phyloP scores from a whole-genome alignment of 2,888 invertebrate species.

The Drosophila dives region DNA sequence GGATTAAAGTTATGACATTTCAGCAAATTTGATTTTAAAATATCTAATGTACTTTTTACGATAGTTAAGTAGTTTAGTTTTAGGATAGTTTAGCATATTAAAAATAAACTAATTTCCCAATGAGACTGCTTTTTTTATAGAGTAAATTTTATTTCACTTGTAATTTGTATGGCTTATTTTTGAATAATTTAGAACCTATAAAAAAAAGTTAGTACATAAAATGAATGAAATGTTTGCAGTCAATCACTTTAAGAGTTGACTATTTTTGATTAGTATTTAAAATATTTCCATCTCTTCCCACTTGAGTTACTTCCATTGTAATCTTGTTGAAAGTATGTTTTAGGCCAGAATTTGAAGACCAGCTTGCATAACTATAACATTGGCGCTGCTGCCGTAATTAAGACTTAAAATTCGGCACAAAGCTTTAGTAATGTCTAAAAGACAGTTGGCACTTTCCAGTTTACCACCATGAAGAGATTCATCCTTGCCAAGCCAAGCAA shows the following conservation, averaged over 20 bases:
- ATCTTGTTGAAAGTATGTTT: not conserved
- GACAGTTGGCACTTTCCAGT: constrained; percentile 35
- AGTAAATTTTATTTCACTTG: not conserved
- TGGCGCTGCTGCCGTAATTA: constrained; percentile 11
- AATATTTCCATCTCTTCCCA: not conserved
- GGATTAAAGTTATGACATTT: not conserved
- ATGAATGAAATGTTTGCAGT: not conserved
- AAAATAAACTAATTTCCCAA: not conserved
- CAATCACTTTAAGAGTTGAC: not conserved
- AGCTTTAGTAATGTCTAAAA: constrained; percentile 28
- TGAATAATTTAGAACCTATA: not conserved
- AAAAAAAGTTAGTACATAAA: not conserved
- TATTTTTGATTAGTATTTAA: not conserved
- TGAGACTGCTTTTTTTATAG: not conserved
- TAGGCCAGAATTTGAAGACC: constrained; percentile 2
- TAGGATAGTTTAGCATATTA: not conserved
- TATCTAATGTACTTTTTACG: not conserved
- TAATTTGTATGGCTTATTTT: not conserved
- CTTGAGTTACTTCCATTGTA: not conserved
- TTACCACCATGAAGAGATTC: constrained; percentile 48
- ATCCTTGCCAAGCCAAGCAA: constrained; percentile 61
- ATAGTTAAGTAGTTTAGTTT: not conserved
- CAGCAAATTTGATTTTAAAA: constrained; percentile 1
- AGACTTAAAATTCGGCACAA: constrained; percentile 15
- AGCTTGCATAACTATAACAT: constrained; percentile 4